Percentiles rank a stretch among this genome's conserved stretches.
Conservation (phyloP, 2,888 invertebrate genomes). For the Syrista parreyssii region DNA sequence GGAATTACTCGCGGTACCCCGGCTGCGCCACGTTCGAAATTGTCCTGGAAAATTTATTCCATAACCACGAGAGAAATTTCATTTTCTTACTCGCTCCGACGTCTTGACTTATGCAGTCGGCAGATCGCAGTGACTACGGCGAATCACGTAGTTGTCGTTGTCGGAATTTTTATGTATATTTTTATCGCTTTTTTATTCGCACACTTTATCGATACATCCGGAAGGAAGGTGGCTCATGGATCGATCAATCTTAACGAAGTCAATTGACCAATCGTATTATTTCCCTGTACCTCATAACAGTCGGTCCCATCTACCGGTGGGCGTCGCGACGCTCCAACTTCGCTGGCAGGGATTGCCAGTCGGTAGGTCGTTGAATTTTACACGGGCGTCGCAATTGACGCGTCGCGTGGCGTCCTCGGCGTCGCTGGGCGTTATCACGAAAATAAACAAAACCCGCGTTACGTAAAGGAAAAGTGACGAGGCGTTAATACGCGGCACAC, state of each 20-base stretch:
- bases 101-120: background rate
- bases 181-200: background rate
- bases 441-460: background rate
- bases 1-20: background rate
- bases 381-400: background rate
- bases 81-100: background rate
- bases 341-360: background rate
- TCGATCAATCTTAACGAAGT: background rate
- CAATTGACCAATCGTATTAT: too few relatives aligned
- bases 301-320: too few relatives aligned
- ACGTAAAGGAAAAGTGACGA: background rate
- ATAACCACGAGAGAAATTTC: background rate
- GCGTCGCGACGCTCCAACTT: background rate
- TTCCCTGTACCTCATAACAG: too few relatives aligned
- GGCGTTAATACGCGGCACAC: background rate
- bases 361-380: background rate
- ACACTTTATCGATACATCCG: background rate
- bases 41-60: conserved; percentile 1
- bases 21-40: background rate
- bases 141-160: background rate
- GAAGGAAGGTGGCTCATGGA: background rate
- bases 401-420: background rate
- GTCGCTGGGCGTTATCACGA: background rate
- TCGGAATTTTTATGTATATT: background rate
- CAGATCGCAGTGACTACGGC: background rate